A percentile compares a stretch with the other conserved stretches of the same genome.
These are phyloP conservation scores for Tuberolachnus salignus DNA, from an alignment of 2,888 invertebrate species.

Conservation along the genomic window DNA sequence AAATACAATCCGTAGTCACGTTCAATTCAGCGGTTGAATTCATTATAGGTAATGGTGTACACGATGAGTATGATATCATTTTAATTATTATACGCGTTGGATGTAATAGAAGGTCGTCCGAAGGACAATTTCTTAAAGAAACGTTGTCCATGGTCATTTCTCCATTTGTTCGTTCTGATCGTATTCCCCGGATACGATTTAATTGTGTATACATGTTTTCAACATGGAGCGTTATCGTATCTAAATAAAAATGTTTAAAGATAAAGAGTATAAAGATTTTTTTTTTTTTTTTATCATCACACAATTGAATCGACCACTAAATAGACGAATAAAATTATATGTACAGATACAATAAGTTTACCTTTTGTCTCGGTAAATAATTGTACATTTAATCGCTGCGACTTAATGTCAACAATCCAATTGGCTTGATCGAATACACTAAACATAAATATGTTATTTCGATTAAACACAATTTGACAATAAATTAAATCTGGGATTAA, in stretches of 20 bases:
- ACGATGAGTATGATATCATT: no score
- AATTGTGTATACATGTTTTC: not conserved
- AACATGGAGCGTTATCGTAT: not conserved
- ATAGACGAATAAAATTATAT: no score
- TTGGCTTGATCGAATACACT: not conserved
- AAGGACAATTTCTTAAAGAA: not conserved
- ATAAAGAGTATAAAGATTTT: no score
- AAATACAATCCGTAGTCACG: not conserved
- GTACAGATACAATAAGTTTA: not conserved
- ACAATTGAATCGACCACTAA: no score
- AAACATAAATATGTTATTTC: no score
- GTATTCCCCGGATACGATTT: not conserved
- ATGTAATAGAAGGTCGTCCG: not conserved
- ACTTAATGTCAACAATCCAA: not conserved
- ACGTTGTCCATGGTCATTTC: not conserved
- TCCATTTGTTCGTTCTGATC: not conserved
- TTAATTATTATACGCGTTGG: not conserved
- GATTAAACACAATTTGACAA: not conserved
- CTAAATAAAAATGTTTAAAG: not conserved
- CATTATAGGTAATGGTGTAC: not conserved
- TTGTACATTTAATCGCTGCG: not conserved
- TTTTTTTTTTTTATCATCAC: no score
- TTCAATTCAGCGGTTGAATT: not conserved
- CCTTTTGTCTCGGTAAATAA: constrained; percentile 1
- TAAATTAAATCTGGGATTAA: not conserved